phyloP scores from a whole-genome alignment of 1,140 invertebrate genomes.

The Gryon sp. region DNA sequence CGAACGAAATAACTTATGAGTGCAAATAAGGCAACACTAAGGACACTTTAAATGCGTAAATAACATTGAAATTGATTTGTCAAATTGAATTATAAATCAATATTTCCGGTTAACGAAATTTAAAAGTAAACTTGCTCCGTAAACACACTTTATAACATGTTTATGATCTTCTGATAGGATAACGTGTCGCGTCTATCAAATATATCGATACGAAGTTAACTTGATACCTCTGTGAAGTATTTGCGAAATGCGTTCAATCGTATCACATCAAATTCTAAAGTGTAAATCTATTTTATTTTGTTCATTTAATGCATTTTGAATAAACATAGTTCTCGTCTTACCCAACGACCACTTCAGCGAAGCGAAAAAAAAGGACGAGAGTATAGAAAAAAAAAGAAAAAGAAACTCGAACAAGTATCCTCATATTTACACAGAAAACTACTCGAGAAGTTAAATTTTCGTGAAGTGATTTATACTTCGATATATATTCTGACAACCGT shows the following conservation, averaged over 20 bases:
- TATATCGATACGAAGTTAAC: not conserved
- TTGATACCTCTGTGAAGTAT: not conserved
- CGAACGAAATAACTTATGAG: too few species aligned
- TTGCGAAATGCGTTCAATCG: constrained; percentile 16
- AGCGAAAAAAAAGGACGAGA: too few species aligned
- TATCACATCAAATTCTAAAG: constrained; percentile 9
- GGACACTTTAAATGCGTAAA: too few species aligned
- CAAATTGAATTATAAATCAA: too few species aligned
- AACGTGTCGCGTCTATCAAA: not conserved
- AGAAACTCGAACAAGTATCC: constrained; percentile 7
- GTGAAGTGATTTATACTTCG: constrained; percentile 30
- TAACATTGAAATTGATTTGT: too few species aligned
- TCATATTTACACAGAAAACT: constrained; percentile 25
- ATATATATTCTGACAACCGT: constrained; percentile 21
- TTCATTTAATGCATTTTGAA: not conserved
- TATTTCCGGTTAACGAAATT: too few species aligned
- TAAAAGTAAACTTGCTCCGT: too few species aligned
- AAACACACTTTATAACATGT: constrained; percentile 8
- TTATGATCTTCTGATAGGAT: constrained; percentile 1
- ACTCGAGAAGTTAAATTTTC: constrained; percentile 12
- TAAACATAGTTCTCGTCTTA: constrained; percentile 16
- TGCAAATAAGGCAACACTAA: too few species aligned
- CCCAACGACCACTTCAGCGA: constrained; percentile 3
- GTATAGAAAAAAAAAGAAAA: too few species aligned
- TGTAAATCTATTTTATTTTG: constrained; percentile 11